Base-by-base conservation (phyloP, 53 echinoderm and acorn worm species). In the Apostichopus leukothele region DNA sequence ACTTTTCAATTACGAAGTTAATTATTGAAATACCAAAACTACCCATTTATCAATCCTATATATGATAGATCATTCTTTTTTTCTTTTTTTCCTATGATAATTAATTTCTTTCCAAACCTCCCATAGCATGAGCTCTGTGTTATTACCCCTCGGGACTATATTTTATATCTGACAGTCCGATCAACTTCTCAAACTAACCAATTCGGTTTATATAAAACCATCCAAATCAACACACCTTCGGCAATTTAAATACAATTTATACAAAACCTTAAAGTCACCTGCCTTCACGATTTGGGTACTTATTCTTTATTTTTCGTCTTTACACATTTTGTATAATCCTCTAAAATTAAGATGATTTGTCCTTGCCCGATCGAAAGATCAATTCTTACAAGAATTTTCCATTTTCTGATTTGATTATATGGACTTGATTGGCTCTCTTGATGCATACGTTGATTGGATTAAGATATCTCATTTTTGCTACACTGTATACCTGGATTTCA, bases 291-390 rank as follows among this genome's bases (percentile, higher is more conserved):
- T 63, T 63, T 63, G 4, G 16, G 63, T 63, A 63, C 9, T 16
- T 19, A 19, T 71, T 71, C n/a, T 16, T 71, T n/a, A 71, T 3
- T 39, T 39, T 39, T 3, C 9, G 0, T 57, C 0, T 71, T n/a
- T 71, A 21, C 6, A 79, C 50, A 3, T 6, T 54, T 81, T 54
- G 19, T 20, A 59, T 81, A 81, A 55, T 81, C 81, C 59, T 55
- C 20, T 22, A 55, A 16, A 19, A 81, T 57, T 11, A 22, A 55
- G 55, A 81, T 81, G 54, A 81, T 81, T 39, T 81, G 81, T 81
- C 81, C 81, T 54, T 81, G 55, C 81, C 81, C 39, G 22, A 81
- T 54, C 81, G 81, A 54, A 57, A 59, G 81, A 81, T 81, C 81
- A 81, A 54, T 81, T 22, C 14, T 81, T 81, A 81, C 81, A 54